Evolutionary conservation across 1,140 invertebrate genomes (phyloP).

Genomic region (Proctacanthus coquilletti): DNA sequence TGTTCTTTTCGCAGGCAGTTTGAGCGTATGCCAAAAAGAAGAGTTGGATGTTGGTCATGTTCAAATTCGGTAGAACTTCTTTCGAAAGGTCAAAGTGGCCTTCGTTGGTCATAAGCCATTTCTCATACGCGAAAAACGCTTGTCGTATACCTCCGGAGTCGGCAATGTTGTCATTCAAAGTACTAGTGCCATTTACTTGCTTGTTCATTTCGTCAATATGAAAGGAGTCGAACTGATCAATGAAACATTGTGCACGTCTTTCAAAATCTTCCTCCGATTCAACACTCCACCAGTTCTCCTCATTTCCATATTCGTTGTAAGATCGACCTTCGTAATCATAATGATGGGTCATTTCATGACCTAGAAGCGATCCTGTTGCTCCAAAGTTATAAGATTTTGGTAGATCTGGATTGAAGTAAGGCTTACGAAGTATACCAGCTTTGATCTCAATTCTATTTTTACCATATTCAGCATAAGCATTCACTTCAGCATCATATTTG

Average conservation of each 20-base stretch:
- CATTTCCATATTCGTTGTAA: slow-evolving; percentile 55
- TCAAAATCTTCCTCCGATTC: slow-evolving; percentile 44
- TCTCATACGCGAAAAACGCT: slow-evolving; percentile 46
- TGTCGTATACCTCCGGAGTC: slow-evolving; percentile 77
- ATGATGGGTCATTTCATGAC: slow-evolving; percentile 53
- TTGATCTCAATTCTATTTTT: too few species aligned
- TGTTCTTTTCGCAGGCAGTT: slow-evolving; percentile 28
- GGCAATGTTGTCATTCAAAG: slow-evolving; percentile 77
- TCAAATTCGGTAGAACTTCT: slow-evolving; percentile 34
- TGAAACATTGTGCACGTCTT: slow-evolving; percentile 64
- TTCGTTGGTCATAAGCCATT: slow-evolving; percentile 28
- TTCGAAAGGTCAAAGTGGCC: slow-evolving; percentile 19
- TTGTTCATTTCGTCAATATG: too few species aligned
- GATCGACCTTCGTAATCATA: slow-evolving; percentile 56
- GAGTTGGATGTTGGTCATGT: slow-evolving; percentile 37
- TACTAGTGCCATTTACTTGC: slow-evolving; percentile 49
- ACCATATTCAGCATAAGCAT: too few species aligned
- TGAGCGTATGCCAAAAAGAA: slow-evolving; percentile 43
- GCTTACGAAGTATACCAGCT: too few species aligned
- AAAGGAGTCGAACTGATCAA: slow-evolving; percentile 90
- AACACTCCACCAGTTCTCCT: slow-evolving; percentile 72
- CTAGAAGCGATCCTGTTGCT: slow-evolving; percentile 50
- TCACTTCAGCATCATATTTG: too few species aligned
- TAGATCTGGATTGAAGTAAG: slow-evolving; percentile 17
- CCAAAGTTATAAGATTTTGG: slow-evolving; percentile 34